Conservation (phyloP, 2,113 vertebrate genomes). For the Etheostoma cragini region DNA sequence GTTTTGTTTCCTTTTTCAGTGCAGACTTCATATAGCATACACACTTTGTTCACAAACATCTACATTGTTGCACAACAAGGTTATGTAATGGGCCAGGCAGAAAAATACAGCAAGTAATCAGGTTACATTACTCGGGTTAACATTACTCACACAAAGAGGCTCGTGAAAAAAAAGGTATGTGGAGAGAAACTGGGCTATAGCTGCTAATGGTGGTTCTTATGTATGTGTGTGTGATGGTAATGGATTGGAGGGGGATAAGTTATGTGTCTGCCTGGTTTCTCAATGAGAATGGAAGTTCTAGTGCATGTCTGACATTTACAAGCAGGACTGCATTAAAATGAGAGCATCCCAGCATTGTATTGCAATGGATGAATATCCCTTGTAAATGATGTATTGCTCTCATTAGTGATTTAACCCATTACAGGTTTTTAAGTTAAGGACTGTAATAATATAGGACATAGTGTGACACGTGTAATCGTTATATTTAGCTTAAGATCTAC, state of each 20-base stretch:
- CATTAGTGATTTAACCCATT: not conserved
- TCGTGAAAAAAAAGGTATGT: conserved; percentile 21
- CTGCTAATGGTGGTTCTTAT: conserved; percentile 20
- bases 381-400: not conserved
- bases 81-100: conserved; percentile 41
- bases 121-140: conserved; percentile 7
- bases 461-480: conserved; percentile 27
- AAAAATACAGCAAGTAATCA: not conserved
- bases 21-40: conserved; percentile 12
- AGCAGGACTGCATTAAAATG: conserved; percentile 22
- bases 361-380: not conserved
- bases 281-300: conserved; percentile 43
- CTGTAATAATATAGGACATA: not conserved
- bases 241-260: not conserved
- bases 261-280: conserved; percentile 23
- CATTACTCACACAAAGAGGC: not conserved
- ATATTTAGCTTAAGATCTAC: conserved; percentile 53
- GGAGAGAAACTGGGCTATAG: conserved; percentile 23
- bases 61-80: conserved; percentile 51
- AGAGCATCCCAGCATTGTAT: not conserved
- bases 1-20: conserved; percentile 36
- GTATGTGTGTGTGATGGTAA: not conserved
- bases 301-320: conserved; percentile 16
- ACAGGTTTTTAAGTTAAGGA: no score
- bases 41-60: conserved; percentile 38